Percentiles rank a stretch among this genome's conserved stretches.
Conservation (phyloP, 1,140 invertebrate genomes). For the Bombus waltoni region DNA sequence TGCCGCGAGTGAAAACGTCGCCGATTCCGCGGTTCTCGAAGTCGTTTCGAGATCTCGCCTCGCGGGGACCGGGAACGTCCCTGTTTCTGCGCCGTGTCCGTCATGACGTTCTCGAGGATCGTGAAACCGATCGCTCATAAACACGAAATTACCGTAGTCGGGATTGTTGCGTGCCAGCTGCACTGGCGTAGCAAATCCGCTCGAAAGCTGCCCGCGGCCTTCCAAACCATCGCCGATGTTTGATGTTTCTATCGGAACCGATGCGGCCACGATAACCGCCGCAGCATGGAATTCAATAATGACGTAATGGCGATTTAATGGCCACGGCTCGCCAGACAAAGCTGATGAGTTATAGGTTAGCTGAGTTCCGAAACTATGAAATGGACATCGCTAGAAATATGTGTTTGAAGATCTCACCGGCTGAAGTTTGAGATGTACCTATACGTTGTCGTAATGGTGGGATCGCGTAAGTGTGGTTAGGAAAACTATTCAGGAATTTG, state of each 20-base stretch:
- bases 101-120: background rate
- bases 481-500: background rate
- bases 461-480: too few relatives aligned
- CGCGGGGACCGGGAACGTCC: background rate
- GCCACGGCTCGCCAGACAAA: background rate
- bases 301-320: slow-evolving; percentile 13
- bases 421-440: background rate
- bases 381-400: background rate
- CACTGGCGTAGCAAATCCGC: slow-evolving; percentile 6
- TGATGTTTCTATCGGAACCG: slow-evolving; percentile 3
- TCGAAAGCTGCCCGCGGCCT: too few relatives aligned
- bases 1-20: slow-evolving; percentile 72
- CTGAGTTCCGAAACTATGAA: background rate
- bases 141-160: slow-evolving; percentile 7
- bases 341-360: background rate
- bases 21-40: slow-evolving; percentile 17
- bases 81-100: background rate
- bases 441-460: too few relatives aligned
- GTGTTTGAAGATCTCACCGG: background rate
- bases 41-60: slow-evolving; percentile 23
- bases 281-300: slow-evolving; percentile 5
- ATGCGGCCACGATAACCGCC: background rate
- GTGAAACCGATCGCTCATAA: slow-evolving; percentile 11
- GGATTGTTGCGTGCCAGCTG: slow-evolving; percentile 10
- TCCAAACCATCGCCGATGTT: background rate